Evolutionary conservation across 2,888 invertebrate species (phyloP).

Genomic region (Idaea straminata): DNA sequence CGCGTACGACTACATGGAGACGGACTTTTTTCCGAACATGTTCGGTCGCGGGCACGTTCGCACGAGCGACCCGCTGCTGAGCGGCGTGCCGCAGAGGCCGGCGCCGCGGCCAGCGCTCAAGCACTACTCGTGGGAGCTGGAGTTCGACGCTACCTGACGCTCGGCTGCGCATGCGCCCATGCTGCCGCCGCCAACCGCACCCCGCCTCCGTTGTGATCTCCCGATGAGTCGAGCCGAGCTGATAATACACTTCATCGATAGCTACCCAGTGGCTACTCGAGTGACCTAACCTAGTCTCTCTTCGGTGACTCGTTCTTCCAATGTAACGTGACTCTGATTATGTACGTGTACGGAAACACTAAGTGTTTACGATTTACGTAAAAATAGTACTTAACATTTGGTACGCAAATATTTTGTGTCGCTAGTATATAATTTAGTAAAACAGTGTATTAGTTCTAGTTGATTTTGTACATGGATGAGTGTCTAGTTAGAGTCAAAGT

Average conservation of each 20-base stretch:
- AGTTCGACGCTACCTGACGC: slow-evolving; percentile 84
- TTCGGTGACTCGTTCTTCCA: slow-evolving; percentile 63
- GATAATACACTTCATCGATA: slow-evolving; percentile 25
- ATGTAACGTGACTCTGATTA: slow-evolving; percentile 46
- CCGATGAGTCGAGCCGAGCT: slow-evolving; percentile 6
- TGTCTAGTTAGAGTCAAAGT: slow-evolving; percentile 47
- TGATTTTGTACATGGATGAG: slow-evolving; percentile 57
- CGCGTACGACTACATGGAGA: slow-evolving; percentile 69
- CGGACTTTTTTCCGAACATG: slow-evolving; percentile 68
- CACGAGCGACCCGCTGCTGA: slow-evolving; percentile 87
- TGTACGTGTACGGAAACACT: slow-evolving; percentile 54
- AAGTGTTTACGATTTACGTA: slow-evolving; percentile 58
- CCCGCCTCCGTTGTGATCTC: slow-evolving; percentile 43
- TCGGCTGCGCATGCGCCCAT: slow-evolving; percentile 15
- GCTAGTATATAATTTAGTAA: slow-evolving; percentile 58
- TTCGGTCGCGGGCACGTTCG: slow-evolving; percentile 72
- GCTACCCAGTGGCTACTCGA: slow-evolving; percentile 47
- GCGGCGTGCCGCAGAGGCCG: slow-evolving; percentile 82
- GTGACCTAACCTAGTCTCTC: slow-evolving; percentile 57
- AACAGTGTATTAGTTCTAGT: slow-evolving; percentile 45
- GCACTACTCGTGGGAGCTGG: slow-evolving; percentile 88
- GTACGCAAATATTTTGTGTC: slow-evolving; percentile 62
- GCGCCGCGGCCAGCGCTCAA: slow-evolving; percentile 82
- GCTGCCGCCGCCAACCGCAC: slow-evolving; percentile 13
- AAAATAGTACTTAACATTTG: slow-evolving; percentile 66